phyloP scores from a whole-genome alignment of 1,140 invertebrate species.

The Nebria ingens region DNA sequence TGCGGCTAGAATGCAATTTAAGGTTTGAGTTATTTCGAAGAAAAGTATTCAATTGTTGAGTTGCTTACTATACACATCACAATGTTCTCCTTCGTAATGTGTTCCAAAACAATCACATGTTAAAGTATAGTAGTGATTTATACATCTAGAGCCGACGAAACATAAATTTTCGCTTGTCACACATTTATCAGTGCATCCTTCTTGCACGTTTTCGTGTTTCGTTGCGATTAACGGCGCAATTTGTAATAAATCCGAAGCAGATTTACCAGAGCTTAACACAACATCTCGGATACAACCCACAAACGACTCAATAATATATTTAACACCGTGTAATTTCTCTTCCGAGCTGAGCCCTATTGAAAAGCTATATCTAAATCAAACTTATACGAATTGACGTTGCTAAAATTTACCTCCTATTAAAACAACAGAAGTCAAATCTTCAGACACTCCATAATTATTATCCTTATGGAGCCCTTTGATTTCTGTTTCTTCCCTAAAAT shows the following conservation, averaged over 20 bases:
- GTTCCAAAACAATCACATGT: slow-evolving; percentile 88
- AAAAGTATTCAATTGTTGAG: too few relatives aligned
- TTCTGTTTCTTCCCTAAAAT: slow-evolving; percentile 63
- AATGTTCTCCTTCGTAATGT: slow-evolving; percentile 78
- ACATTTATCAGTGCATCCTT: slow-evolving; percentile 74
- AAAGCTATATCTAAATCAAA: slow-evolving; percentile 21
- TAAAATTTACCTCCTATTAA: slow-evolving; percentile 64
- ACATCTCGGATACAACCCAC: slow-evolving; percentile 84
- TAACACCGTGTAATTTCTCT: slow-evolving; percentile 73
- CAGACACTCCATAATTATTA: slow-evolving; percentile 71
- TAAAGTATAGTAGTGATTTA: slow-evolving; percentile 79
- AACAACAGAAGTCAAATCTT: slow-evolving; percentile 75
- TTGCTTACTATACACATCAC: slow-evolving; percentile 75
- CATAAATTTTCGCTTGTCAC: slow-evolving; percentile 69
- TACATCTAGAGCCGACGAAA: slow-evolving; percentile 70
- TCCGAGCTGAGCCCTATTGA: slow-evolving; percentile 68
- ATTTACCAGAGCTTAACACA: slow-evolving; percentile 70
- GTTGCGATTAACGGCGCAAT: slow-evolving; percentile 71
- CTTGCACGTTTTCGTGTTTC: slow-evolving; percentile 76
- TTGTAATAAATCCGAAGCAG: slow-evolving; percentile 64
- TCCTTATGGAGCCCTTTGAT: slow-evolving; percentile 68
- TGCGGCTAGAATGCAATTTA: too few relatives aligned
- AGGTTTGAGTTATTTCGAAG: slow-evolving; percentile 25
- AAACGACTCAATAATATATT: slow-evolving; percentile 85
- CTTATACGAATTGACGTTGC: too few relatives aligned